Conservation (phyloP, 2,888 invertebrate species). For the Polyploca ridens region DNA sequence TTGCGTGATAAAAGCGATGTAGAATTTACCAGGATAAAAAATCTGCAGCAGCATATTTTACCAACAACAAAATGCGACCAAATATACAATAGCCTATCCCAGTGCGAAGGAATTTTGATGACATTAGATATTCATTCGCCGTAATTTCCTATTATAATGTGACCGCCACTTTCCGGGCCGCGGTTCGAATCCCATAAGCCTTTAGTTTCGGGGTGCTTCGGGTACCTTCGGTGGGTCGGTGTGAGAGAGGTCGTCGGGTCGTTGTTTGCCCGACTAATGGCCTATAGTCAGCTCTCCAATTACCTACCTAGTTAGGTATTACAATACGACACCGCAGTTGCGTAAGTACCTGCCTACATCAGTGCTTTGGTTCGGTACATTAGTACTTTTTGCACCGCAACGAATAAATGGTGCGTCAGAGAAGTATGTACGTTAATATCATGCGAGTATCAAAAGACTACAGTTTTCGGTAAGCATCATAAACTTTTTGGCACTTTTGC, state of each 20-base stretch:
- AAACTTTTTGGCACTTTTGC: too few relatives aligned
- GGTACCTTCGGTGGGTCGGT: slow-evolving; percentile 12
- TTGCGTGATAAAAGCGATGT: too few relatives aligned
- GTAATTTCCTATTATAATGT: not conserved
- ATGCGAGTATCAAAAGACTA: not conserved
- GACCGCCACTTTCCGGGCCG: slow-evolving; percentile 26
- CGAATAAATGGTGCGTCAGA: not conserved
- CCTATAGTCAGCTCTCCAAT: slow-evolving; percentile 31
- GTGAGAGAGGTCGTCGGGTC: slow-evolving; percentile 35
- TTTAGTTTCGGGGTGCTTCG: slow-evolving; percentile 4
- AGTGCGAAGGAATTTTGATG: not conserved
- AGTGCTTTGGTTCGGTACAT: not conserved
- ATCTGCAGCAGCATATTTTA: too few relatives aligned
- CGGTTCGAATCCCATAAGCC: slow-evolving; percentile 32
- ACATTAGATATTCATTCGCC: not conserved
- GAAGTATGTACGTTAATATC: not conserved
- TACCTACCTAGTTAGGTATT: slow-evolving; percentile 37
- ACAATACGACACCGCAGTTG: slow-evolving; percentile 18
- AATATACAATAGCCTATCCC: too few relatives aligned
- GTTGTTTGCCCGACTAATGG: slow-evolving; percentile 42
- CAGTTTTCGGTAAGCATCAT: too few relatives aligned
- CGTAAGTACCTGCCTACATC: not conserved
- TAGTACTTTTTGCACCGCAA: not conserved
- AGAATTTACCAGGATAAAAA: too few relatives aligned
- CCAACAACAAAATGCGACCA: too few relatives aligned